A percentile compares a stretch with the other conserved stretches of the same genome.
Conservation (phyloP, 2,113 vertebrate genomes). For the Heteronetta atricapilla region DNA sequence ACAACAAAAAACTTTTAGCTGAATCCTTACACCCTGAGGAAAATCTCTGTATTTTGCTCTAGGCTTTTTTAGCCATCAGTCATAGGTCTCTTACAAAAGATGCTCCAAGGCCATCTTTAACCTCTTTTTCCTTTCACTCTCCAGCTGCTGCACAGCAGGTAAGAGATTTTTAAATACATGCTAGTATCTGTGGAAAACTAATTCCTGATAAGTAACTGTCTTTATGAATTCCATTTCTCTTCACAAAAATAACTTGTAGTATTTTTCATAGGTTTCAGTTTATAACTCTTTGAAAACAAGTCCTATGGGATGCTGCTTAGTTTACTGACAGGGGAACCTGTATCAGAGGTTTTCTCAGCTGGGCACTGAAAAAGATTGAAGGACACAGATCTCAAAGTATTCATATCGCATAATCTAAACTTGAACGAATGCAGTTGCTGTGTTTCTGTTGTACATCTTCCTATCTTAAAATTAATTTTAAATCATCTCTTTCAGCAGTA, state of each 20-base stretch:
- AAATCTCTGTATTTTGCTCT: conserved; percentile 38
- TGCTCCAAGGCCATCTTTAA: conserved; percentile 50
- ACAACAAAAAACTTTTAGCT: neutral
- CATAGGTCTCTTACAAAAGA: neutral
- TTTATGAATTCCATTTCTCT: neutral
- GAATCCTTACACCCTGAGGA: conserved; percentile 5
- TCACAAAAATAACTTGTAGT: neutral
- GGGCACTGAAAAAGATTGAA: neutral
- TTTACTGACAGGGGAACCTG: neutral
- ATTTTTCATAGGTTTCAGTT: neutral
- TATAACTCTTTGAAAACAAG: neutral
- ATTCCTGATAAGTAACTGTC: neutral
- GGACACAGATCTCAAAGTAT: neutral
- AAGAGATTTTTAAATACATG: neutral
- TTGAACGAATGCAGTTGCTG: neutral
- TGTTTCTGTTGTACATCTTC: neutral
- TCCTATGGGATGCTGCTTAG: neutral
- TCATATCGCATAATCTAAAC: neutral
- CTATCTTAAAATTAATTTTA: neutral
- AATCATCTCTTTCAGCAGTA: neutral
- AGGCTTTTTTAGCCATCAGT: conserved; percentile 30
- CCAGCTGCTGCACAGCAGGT: neutral
- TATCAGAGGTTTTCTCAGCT: neutral
- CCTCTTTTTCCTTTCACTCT: conserved; percentile 36
- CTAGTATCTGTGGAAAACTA: neutral